Percentiles rank a stretch among this genome's conserved stretches.
Conservation (phyloP, 2,113 vertebrate species). For the Centrocercus urophasianus region DNA sequence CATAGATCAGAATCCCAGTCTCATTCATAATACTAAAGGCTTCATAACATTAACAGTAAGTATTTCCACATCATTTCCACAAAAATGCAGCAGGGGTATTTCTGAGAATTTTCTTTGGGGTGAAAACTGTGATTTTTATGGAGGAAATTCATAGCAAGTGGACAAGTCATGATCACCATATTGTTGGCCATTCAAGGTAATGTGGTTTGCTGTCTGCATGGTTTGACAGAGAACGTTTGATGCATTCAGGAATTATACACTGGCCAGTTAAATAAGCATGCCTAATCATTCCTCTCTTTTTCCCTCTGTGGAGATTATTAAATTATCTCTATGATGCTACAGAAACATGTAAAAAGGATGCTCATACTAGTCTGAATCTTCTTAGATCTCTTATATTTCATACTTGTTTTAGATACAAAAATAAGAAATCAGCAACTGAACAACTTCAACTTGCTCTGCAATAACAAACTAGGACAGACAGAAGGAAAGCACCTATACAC, state of each 20-base stretch:
- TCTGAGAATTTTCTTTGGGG: not conserved
- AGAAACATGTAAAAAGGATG: not conserved
- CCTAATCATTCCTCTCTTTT: not conserved
- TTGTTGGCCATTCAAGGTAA: not conserved
- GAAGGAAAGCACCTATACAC: not conserved
- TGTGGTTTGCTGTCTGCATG: not conserved
- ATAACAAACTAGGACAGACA: not conserved
- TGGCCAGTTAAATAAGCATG: not conserved
- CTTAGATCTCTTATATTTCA: not conserved
- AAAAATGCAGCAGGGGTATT: not conserved
- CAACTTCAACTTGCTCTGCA: not conserved
- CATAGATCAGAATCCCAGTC: not conserved
- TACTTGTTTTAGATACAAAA: not conserved
- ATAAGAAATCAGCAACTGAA: not conserved
- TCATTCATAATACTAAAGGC: not conserved
- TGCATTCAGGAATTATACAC: not conserved
- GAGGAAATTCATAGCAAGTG: not conserved
- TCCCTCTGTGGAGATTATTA: slow-evolving; percentile 4
- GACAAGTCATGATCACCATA: not conserved
- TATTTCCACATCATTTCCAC: not conserved
- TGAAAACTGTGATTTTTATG: not conserved
- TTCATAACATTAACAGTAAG: not conserved
- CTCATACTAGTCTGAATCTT: not conserved
- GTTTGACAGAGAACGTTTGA: not conserved
- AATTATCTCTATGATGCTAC: not conserved